Conservation (phyloP, 2,113 vertebrate species). For the Xiphophorus maculatus region DNA sequence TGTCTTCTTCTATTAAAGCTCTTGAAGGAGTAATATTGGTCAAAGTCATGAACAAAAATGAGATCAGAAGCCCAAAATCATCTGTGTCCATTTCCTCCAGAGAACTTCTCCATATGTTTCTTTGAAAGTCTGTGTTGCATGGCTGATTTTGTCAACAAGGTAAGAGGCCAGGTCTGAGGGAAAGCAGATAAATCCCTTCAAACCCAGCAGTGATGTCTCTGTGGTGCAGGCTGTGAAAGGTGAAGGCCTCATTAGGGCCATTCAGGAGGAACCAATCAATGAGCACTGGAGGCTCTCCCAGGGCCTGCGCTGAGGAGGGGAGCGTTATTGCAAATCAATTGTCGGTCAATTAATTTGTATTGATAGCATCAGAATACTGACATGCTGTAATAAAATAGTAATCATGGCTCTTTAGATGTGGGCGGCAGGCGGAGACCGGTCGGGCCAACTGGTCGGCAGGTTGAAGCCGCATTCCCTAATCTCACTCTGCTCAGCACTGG, state of each 20-base stretch:
- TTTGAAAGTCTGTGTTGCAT: not conserved
- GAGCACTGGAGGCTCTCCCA: conserved; percentile 51
- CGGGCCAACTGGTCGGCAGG: conserved; percentile 31
- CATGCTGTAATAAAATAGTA: conserved; percentile 69
- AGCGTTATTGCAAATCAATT: conserved; percentile 74
- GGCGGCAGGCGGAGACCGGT: conserved; percentile 1
- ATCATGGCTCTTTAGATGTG: conserved; percentile 59
- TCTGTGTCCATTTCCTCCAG: too few relatives aligned
- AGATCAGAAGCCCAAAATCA: too few relatives aligned
- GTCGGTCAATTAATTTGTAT: conserved; percentile 74
- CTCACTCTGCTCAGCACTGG: conserved; percentile 20
- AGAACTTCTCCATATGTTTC: not conserved
- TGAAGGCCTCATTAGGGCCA: conserved; percentile 42
- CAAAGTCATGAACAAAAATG: too few relatives aligned
- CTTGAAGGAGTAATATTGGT: too few relatives aligned
- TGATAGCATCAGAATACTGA: conserved; percentile 77
- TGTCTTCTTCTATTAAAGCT: too few relatives aligned
- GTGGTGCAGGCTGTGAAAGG: conserved; percentile 8
- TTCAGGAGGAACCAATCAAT: conserved; percentile 65
- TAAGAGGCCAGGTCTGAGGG: not conserved
- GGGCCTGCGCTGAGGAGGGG: conserved; percentile 30
- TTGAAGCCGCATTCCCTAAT: conserved; percentile 1
- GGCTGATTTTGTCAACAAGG: not conserved
- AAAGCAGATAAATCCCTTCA: conserved; percentile 1
- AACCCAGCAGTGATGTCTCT: conserved; percentile 7